Evolutionary conservation across 1,140 invertebrate species (phyloP).

Genomic region (Spodoptera frugiperda): DNA sequence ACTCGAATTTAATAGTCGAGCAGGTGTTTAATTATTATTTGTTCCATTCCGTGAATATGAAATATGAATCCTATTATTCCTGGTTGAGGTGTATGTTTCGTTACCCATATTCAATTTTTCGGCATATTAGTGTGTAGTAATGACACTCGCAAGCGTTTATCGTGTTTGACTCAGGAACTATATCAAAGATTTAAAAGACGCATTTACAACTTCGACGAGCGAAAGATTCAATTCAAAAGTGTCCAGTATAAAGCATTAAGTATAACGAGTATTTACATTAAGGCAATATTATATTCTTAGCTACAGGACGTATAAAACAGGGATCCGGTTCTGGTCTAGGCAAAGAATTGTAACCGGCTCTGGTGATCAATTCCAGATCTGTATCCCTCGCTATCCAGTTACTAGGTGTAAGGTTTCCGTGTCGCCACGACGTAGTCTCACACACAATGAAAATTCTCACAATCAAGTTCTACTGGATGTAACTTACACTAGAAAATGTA

Average conservation of each 20-base stretch:
- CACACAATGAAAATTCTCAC: slow-evolving; percentile 71
- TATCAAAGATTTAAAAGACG: too few species aligned
- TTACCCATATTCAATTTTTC: too few species aligned
- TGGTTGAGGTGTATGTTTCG: too few species aligned
- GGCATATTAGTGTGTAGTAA: too few species aligned
- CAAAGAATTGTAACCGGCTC: slow-evolving; percentile 45
- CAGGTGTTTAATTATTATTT: slow-evolving; percentile 74
- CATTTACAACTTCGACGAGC: too few species aligned
- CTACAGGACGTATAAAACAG: not conserved
- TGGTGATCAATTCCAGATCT: slow-evolving; percentile 69
- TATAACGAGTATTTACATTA: too few species aligned
- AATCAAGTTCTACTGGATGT: slow-evolving; percentile 68
- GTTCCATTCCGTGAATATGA: slow-evolving; percentile 54
- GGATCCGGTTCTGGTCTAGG: slow-evolving; percentile 43
- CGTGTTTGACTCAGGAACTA: too few species aligned
- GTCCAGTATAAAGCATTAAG: not conserved
- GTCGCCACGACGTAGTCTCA: slow-evolving; percentile 55
- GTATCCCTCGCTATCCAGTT: slow-evolving; percentile 65
- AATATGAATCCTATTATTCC: too few species aligned
- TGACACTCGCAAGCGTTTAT: too few species aligned
- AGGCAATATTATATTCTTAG: too few species aligned
- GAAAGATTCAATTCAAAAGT: not conserved
- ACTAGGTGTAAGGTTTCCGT: slow-evolving; percentile 73
- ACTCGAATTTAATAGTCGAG: slow-evolving; percentile 62
- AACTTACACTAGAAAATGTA: slow-evolving; percentile 65